Evolutionary conservation across 2,797 vertebrate genomes (phyloP).

Genomic region (Ataeniobius toweri): DNA sequence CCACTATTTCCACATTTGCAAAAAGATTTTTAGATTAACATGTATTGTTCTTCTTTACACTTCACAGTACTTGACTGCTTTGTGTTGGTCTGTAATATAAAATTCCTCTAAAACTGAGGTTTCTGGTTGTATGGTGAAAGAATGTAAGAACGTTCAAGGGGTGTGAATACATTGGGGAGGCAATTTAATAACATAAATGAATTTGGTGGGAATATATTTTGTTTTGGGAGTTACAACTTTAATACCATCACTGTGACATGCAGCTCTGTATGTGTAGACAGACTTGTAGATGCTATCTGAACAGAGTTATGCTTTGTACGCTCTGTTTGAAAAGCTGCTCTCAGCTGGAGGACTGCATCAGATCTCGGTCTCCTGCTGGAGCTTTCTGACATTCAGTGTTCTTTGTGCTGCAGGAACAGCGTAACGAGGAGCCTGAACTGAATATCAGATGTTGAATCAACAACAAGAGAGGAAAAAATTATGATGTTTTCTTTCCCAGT

Average conservation of each 20-base stretch:
- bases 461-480: not conserved
- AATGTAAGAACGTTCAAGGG: not conserved
- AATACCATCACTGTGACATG: not conserved
- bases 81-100: not conserved
- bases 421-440: not conserved
- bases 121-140: not conserved
- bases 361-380: not conserved
- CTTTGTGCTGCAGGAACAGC: conserved; percentile 4
- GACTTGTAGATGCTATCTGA: conserved; percentile 11
- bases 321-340: conserved; percentile 6
- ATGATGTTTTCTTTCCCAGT: not conserved
- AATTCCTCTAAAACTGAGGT: not conserved
- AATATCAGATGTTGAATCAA: conserved; percentile 4
- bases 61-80: too few species aligned
- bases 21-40: not conserved
- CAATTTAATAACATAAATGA: not conserved
- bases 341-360: not conserved
- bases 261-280: not conserved
- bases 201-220: not conserved
- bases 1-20: not conserved
- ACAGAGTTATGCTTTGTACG: not conserved
- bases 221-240: not conserved
- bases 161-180: not conserved
- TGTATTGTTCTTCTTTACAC: not conserved
- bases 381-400: conserved; percentile 7